Conservation (phyloP, 2,113 vertebrate genomes). For the Merops nubicus region DNA sequence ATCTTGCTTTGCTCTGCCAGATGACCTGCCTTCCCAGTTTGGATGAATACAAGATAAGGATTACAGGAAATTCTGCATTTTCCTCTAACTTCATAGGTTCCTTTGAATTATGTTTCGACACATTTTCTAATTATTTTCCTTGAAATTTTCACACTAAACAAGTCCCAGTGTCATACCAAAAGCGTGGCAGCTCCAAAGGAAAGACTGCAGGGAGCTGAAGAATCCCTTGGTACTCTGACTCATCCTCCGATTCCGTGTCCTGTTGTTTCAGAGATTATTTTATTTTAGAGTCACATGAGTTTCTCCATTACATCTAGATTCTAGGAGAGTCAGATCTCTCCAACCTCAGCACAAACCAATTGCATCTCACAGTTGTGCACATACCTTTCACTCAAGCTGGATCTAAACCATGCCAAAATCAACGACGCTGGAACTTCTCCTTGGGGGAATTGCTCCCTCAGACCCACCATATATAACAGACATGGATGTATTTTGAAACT, state of each 20-base stretch:
- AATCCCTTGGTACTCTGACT: not conserved
- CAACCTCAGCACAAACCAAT: not conserved
- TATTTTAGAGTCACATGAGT: not conserved
- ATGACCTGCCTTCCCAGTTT: not conserved
- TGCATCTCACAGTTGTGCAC: not conserved
- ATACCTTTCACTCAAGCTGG: not conserved
- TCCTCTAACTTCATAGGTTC: not conserved
- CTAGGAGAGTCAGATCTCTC: not conserved
- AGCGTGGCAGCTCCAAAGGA: not conserved
- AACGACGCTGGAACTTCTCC: not conserved
- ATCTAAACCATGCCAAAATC: not conserved
- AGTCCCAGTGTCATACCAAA: not conserved
- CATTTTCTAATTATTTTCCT: constrained; percentile 8
- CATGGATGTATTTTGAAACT: not conserved
- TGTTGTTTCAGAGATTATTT: not conserved
- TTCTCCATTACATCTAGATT: not conserved
- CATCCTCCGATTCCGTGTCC: not conserved
- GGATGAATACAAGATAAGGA: not conserved
- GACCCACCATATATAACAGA: not conserved
- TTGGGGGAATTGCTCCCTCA: not conserved
- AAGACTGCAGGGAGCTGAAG: not conserved
- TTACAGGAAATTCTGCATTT: not conserved
- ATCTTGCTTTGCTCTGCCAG: not conserved
- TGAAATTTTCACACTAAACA: not conserved
- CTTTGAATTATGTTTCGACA: not conserved